Conservation (phyloP, 2,113 vertebrate species). For the Lepisosteus osseus region DNA sequence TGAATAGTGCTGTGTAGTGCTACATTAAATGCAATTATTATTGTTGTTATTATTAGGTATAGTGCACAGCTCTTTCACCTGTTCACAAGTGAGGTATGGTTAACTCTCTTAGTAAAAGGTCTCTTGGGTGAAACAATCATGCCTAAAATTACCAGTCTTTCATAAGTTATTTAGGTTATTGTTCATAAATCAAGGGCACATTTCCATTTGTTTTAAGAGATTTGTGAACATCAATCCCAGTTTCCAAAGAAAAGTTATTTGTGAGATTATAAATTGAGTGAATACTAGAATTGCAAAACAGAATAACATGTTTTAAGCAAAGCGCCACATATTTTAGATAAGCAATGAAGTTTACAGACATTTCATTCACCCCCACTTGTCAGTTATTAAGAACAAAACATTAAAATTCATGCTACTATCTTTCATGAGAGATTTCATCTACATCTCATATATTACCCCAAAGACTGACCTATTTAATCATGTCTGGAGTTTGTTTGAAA, state of each 20-base stretch:
- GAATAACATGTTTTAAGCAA: not conserved
- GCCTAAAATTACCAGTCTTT: too few relatives aligned
- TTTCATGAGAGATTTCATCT: not conserved
- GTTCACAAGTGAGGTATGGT: too few relatives aligned
- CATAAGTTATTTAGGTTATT: too few relatives aligned
- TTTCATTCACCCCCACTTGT: not conserved
- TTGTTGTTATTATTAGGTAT: too few relatives aligned
- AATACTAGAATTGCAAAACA: not conserved
- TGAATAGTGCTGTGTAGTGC: too few relatives aligned
- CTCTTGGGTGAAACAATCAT: too few relatives aligned
- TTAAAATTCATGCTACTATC: not conserved
- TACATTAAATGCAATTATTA: too few relatives aligned
- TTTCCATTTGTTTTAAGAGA: not conserved
- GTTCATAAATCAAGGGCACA: too few relatives aligned
- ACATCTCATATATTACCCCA: not conserved
- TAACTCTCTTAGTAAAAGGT: too few relatives aligned
- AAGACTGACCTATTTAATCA: constrained; percentile 5
- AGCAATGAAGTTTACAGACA: not conserved
- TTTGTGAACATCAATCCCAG: not conserved
- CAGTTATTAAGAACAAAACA: not conserved
- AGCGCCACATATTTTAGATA: not conserved
- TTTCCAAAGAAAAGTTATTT: too few relatives aligned
- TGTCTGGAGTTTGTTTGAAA: not conserved
- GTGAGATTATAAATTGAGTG: not conserved
- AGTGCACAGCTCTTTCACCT: too few relatives aligned